These are phyloP conservation scores for Macrophya annulata DNA, from an alignment of 2,888 invertebrate genomes.

Conservation along the genomic window DNA sequence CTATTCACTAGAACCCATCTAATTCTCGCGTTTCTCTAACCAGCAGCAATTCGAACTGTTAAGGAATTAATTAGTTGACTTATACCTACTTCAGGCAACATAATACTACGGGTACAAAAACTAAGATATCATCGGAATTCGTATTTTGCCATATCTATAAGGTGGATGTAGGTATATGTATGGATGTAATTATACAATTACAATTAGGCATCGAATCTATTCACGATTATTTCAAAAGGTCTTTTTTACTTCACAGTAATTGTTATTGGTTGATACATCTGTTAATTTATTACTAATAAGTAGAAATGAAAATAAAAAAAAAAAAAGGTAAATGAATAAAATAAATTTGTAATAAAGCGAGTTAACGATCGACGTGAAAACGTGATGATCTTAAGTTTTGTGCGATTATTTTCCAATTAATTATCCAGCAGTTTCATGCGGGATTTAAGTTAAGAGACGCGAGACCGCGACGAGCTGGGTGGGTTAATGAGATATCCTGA, in stretches of 20 bases:
- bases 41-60: slow-evolving; percentile 10
- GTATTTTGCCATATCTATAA: neutral
- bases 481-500: slow-evolving; percentile 19
- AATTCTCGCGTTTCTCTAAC: slow-evolving; percentile 6
- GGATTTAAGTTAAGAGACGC: neutral
- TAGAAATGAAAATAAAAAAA: neutral
- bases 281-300: neutral
- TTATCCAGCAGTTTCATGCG: neutral
- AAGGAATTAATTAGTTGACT: slow-evolving; percentile 41
- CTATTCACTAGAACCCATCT: slow-evolving; percentile 22
- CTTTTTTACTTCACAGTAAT: neutral
- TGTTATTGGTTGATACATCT: neutral
- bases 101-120: neutral
- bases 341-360: neutral
- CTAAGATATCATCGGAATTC: slow-evolving; percentile 21
- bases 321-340: too few species aligned
- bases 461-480: neutral
- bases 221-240: neutral
- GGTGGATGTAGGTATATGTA: neutral
- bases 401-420: slow-evolving; percentile 19
- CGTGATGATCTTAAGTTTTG: neutral
- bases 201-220: neutral
- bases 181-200: slow-evolving; percentile 15
- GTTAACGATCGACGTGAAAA: neutral
- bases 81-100: neutral